These are phyloP conservation scores for Cheilosia vulpina DNA, from an alignment of 2,888 invertebrate genomes.

Conservation along the genomic window DNA sequence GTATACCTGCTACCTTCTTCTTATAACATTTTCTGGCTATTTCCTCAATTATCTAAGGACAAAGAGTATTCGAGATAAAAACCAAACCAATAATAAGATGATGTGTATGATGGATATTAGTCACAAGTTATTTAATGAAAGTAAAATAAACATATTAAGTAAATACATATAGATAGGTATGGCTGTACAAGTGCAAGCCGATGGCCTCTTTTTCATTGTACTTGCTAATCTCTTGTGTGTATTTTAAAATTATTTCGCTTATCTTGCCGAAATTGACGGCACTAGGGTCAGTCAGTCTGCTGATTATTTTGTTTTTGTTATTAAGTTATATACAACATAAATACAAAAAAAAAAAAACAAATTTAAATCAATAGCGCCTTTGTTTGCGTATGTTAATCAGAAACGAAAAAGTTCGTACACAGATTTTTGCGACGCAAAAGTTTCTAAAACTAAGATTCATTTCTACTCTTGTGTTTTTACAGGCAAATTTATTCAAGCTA, in stretches of 20 bases:
- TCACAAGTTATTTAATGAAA: slow-evolving; percentile 26
- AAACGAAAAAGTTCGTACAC: neutral
- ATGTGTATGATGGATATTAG: slow-evolving; percentile 15
- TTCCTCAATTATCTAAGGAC: neutral
- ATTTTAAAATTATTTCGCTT: neutral
- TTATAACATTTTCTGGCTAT: neutral
- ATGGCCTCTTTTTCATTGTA: neutral
- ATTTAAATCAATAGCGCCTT: slow-evolving; percentile 3
- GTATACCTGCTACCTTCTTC: slow-evolving; percentile 7
- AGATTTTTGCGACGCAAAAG: slow-evolving; percentile 16
- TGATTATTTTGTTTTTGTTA: slow-evolving; percentile 7
- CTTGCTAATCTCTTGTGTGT: neutral
- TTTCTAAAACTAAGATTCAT: neutral
- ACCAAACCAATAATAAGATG: slow-evolving; percentile 30
- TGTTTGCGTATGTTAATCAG: neutral
- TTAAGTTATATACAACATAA: slow-evolving; percentile 2
- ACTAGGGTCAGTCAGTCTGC: slow-evolving; percentile 17
- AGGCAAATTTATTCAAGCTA: neutral
- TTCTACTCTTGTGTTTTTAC: neutral
- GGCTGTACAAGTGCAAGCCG: neutral
- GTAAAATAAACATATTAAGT: neutral
- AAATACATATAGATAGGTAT: no score
- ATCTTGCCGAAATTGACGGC: neutral
- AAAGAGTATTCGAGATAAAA: neutral
- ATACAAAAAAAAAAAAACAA: neutral